Percentiles rank a stretch among this genome's conserved stretches.
phyloP scores from a whole-genome alignment of 2,113 vertebrate genomes.

The Pungitius pungitius region DNA sequence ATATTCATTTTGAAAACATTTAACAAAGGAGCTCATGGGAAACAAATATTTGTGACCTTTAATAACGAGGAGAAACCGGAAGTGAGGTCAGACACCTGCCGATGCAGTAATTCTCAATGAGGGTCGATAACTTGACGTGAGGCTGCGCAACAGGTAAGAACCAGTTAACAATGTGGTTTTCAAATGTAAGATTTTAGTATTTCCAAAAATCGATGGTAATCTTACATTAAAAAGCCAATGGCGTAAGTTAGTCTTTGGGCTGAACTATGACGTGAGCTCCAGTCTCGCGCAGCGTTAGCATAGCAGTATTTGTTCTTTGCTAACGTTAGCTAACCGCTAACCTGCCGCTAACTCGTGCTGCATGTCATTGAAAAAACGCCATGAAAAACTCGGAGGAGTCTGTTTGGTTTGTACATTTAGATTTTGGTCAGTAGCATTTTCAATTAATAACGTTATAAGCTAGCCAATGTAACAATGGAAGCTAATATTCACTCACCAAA shows the following conservation, averaged over 20 bases:
- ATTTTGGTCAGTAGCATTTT: no score
- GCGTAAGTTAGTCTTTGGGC: not conserved
- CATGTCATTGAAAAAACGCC: not conserved
- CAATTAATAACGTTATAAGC: no score
- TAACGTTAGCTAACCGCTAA: not conserved
- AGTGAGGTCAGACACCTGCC: not conserved
- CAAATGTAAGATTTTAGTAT: not conserved
- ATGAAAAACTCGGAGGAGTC: not conserved
- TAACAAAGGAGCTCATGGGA: no score
- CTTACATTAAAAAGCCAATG: not conserved
- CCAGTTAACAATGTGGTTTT: not conserved
- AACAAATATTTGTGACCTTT: not conserved
- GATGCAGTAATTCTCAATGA: not conserved
- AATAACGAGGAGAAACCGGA: not conserved
- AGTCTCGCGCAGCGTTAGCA: not conserved
- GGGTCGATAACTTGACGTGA: not conserved
- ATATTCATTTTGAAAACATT: not conserved
- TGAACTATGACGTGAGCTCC: not conserved
- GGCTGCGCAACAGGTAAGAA: not conserved
- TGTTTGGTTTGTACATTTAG: not conserved
- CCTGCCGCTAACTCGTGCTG: not conserved
- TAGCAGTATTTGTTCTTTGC: not conserved
- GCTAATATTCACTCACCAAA: no score
- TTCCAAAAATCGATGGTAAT: no score
- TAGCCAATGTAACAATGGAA: no score